Evolutionary conservation across 2,888 invertebrate genomes (phyloP).

Genomic region (Drosophila buzzatii): DNA sequence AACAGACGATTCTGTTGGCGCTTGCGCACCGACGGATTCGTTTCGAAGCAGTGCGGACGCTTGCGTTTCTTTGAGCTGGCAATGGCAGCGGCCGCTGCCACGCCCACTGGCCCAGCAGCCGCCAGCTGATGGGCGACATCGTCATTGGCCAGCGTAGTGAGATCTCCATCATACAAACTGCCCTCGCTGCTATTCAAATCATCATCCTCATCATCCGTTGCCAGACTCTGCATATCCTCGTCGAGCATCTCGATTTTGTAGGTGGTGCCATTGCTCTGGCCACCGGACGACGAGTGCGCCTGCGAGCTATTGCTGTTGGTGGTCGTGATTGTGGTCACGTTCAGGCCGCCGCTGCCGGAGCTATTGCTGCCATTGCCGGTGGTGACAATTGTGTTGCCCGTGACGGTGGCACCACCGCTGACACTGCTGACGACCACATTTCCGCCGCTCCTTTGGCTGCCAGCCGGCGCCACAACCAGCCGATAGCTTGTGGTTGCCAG

Average conservation of each 20-base stretch:
- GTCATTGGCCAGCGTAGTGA: conserved; percentile 90
- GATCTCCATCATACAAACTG: conserved; percentile 92
- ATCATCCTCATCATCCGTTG: conserved; percentile 93
- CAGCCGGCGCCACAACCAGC: conserved; percentile 68
- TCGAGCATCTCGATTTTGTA: conserved; percentile 91
- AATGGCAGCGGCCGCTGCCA: conserved; percentile 98
- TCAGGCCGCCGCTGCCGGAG: conserved; percentile 66
- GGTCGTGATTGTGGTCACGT: conserved; percentile 84
- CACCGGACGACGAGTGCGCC: conserved; percentile 59
- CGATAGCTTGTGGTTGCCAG: conserved; percentile 75
- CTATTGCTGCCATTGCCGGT: conserved; percentile 41
- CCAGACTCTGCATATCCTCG: conserved; percentile 87
- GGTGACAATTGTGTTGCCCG: conserved; percentile 68
- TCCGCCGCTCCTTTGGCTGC: conserved; percentile 57
- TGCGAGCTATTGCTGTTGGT: conserved; percentile 78
- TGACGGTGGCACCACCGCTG: conserved; percentile 17
- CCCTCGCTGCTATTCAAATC: conserved; percentile 93
- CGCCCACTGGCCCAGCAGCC: conserved; percentile 97
- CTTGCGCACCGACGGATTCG: conserved; percentile 97
- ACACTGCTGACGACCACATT: conserved; percentile 63
- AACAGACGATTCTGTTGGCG: conserved; percentile 97
- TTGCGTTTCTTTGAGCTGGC: conserved; percentile 98
- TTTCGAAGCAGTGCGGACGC: conserved; percentile 97
- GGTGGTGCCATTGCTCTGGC: conserved; percentile 82
- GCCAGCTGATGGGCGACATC: conserved; percentile 98